Percentiles rank a stretch among this genome's conserved stretches.
phyloP scores from a whole-genome alignment of 2,797 vertebrate genomes.

The Spondyliosoma cantharus region DNA sequence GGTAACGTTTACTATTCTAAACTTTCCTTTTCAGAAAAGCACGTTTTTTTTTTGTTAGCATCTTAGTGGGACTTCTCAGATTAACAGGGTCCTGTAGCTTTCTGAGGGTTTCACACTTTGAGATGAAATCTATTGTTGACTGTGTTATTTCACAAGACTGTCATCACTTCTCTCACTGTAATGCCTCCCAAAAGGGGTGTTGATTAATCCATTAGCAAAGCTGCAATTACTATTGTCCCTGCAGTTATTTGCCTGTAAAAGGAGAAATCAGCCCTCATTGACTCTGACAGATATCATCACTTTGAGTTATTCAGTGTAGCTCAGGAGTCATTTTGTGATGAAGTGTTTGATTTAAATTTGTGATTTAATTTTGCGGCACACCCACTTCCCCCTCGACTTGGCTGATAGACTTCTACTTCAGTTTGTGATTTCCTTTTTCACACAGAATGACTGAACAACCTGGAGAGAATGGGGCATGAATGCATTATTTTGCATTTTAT shows the following conservation, averaged over 20 bases:
- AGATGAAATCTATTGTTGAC: slow-evolving; percentile 48
- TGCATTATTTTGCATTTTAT: no score
- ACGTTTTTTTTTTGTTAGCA: not conserved
- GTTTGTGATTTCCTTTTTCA: slow-evolving; percentile 59
- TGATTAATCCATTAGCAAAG: slow-evolving; percentile 67
- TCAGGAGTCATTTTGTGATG: slow-evolving; percentile 44
- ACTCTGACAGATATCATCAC: slow-evolving; percentile 42
- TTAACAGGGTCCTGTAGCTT: not conserved
- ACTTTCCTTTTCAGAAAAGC: not conserved
- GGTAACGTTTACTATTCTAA: not conserved
- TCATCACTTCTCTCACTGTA: slow-evolving; percentile 47
- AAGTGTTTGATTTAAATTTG: slow-evolving; percentile 51
- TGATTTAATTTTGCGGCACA: slow-evolving; percentile 48
- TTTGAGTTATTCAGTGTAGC: slow-evolving; percentile 34
- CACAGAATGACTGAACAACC: slow-evolving; percentile 45
- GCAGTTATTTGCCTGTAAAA: slow-evolving; percentile 54
- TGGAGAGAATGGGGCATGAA: slow-evolving; percentile 49
- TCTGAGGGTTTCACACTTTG: slow-evolving; percentile 8
- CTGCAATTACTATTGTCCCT: slow-evolving; percentile 46
- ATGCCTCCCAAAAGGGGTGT: slow-evolving; percentile 44
- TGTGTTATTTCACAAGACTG: slow-evolving; percentile 50
- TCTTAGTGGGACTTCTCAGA: not conserved
- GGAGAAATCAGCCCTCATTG: slow-evolving; percentile 28
- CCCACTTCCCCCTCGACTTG: slow-evolving; percentile 34
- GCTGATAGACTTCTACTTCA: slow-evolving; percentile 42